Conservation (phyloP, 2,113 vertebrate genomes). For the Bolborhynchus lineola region DNA sequence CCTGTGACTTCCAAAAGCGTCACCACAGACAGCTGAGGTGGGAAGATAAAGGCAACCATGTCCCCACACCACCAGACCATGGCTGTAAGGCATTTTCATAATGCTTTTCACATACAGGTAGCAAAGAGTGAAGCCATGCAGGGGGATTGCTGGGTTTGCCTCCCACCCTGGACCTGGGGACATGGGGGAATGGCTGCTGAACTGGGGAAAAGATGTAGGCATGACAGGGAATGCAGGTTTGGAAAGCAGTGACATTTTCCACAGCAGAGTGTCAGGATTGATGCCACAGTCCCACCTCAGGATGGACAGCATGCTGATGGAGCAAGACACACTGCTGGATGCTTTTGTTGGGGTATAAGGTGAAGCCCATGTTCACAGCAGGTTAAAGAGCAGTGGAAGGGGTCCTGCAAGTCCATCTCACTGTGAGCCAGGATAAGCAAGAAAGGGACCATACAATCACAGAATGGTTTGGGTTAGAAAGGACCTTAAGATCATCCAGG, state of each 20-base stretch:
- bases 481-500: neutral
- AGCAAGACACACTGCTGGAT: accelerated
- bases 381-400: neutral
- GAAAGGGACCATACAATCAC: neutral
- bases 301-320: accelerated
- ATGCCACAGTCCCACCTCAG: neutral
- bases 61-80: accelerated
- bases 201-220: neutral
- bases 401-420: neutral
- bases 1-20: accelerated
- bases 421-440: accelerated
- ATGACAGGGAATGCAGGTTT: neutral
- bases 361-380: accelerated
- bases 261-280: neutral
- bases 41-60: neutral
- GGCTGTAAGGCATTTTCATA: neutral
- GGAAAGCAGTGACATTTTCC: neutral
- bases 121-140: neutral
- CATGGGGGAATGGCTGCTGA: neutral
- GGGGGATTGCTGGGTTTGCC: accelerated
- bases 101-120: accelerated
- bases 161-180: neutral
- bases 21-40: neutral
- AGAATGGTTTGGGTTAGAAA: neutral
- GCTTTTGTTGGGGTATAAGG: neutral